These are phyloP conservation scores for Aldrovandia affinis DNA, from an alignment of 2,797 vertebrate genomes.

Conservation along the genomic window DNA sequence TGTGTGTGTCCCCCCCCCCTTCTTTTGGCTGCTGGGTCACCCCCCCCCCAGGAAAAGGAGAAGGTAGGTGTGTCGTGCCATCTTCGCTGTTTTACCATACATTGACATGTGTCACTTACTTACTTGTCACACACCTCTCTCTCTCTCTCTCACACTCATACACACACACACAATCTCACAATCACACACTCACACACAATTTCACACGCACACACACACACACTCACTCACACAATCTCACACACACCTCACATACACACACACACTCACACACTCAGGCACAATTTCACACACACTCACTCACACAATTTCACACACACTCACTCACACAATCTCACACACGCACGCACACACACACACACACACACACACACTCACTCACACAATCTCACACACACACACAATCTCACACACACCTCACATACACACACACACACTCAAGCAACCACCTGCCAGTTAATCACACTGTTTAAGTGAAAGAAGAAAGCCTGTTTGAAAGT, in stretches of 20 bases:
- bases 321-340: too few species aligned
- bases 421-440: background rate
- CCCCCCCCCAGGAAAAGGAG: conserved; percentile 70
- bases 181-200: too few species aligned
- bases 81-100: background rate
- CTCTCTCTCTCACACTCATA: too few species aligned
- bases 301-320: too few species aligned
- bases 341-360: too few species aligned
- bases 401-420: too few species aligned
- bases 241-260: too few species aligned
- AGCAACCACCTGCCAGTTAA: background rate
- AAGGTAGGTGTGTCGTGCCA: conserved; percentile 63
- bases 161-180: too few species aligned
- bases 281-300: background rate
- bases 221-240: too few species aligned
- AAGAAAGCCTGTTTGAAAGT: background rate
- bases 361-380: background rate
- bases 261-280: background rate
- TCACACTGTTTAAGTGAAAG: background rate
- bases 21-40: conserved; percentile 54
- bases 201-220: too few species aligned
- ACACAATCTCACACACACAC: too few species aligned
- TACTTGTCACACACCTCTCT: background rate
- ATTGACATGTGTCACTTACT: background rate
- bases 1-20: conserved; percentile 28